Base-by-base conservation (phyloP, 2,797 vertebrate genomes). In the Microhierax caerulescens region DNA sequence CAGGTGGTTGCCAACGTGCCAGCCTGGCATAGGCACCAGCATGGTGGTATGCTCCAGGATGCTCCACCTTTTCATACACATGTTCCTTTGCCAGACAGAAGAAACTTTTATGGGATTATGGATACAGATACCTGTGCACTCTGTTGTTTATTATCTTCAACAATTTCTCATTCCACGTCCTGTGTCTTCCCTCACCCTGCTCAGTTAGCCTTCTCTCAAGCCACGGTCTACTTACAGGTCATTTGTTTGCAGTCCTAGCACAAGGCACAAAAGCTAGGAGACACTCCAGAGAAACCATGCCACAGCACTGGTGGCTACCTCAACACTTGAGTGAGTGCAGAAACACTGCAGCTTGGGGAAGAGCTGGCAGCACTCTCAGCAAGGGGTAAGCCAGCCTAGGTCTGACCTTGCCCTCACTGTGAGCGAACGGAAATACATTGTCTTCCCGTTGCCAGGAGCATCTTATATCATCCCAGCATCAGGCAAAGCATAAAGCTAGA, bases 101-200 rank as follows among this genome's bases (percentile, higher is more conserved):
- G 57, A 50, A 78, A 24, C 10, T 65, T 30, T 3, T 9, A 22
- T 32, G 21, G 51, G 19, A 48, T 70, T 69, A n/a, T 7, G 20
- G 60, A 36, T 65, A 20, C 20, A 27, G 19, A 27, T 84, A 45
- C 25, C 28, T 57, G 12, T 0, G 0, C 0, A 0, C 12, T 37
- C 25, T n/a, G 0, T 37, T 37, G 4, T n/a, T 91, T 51, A n/a
- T 48, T 78, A 50, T 23, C 45, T 51, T 30, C 54, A 67, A 3
- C 20, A 14, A 8, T 43, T 87, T 85, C 34, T 79, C 37, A 23
- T 36, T n/a, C 16, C 51, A 25, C 2, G 10, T 84, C 27, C 61
- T 41, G n/a, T 19, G 15, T 4, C 47, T 76, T 73, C 41, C 59
- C 47, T 79, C 37, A 17, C 34, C 77, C 81, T 76, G 30, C 36